Evolutionary conservation across 2,113 vertebrate species (phyloP).

Genomic region (Oceanites oceanicus): DNA sequence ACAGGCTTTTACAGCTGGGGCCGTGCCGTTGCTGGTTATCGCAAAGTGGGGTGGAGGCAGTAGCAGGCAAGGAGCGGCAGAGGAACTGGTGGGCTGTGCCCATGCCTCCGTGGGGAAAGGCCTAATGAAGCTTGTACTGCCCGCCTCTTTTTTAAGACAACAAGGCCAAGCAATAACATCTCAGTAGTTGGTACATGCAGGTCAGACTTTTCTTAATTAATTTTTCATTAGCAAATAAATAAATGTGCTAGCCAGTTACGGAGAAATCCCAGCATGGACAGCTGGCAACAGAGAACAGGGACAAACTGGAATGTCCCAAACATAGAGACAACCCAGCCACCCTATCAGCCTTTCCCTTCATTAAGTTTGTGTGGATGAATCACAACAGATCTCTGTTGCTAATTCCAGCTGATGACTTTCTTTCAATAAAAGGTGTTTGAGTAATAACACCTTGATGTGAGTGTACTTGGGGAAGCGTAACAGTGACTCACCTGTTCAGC

Average conservation of each 20-base stretch:
- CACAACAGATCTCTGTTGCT: background rate
- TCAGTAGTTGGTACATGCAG: rapidly evolving
- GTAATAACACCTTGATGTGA: background rate
- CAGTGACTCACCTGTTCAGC: background rate
- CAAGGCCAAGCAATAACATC: background rate
- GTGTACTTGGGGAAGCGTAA: background rate
- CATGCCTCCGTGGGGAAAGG: background rate
- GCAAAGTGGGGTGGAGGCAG: rapidly evolving
- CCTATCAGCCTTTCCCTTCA: rapidly evolving
- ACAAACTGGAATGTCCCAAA: background rate
- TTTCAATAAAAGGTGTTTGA: background rate
- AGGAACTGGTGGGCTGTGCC: background rate
- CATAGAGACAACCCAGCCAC: background rate
- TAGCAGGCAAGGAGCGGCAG: background rate
- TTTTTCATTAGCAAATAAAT: background rate
- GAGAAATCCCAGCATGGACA: background rate
- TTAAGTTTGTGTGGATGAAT: background rate
- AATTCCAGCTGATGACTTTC: background rate
- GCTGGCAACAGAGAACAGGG: background rate
- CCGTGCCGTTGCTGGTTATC: background rate
- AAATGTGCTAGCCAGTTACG: rapidly evolving
- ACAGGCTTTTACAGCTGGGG: background rate
- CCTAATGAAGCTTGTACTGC: rapidly evolving
- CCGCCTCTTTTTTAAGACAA: background rate
- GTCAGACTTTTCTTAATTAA: background rate